phyloP scores from a whole-genome alignment of 2,888 invertebrate species.

The Sylvicola fuscatus region DNA sequence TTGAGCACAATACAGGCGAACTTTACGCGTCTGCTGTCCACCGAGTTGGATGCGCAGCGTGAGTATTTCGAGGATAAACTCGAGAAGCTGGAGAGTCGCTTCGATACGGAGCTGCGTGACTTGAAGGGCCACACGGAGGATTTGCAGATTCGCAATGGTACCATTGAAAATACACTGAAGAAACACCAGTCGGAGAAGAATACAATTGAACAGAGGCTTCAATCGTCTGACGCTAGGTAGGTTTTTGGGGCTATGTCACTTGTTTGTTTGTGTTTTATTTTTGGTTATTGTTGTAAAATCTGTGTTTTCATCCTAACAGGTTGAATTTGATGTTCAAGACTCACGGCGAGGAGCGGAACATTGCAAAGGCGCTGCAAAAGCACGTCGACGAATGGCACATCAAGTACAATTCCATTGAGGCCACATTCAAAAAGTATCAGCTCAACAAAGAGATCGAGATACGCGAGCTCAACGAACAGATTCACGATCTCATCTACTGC shows the following conservation, averaged over 20 bases:
- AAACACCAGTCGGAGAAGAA: conserved; percentile 42
- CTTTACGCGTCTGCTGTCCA: conserved; percentile 87
- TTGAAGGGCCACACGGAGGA: conserved; percentile 30
- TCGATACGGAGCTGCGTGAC: conserved; percentile 30
- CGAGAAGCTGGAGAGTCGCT: conserved; percentile 29
- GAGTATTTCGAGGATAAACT: conserved; percentile 76
- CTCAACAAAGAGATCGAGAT: conserved; percentile 47
- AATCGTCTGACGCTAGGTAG: conserved; percentile 37
- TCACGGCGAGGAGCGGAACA: conserved; percentile 63
- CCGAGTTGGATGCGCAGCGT: conserved; percentile 86
- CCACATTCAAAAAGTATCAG: conserved; percentile 29
- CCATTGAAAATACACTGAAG: conserved; percentile 29
- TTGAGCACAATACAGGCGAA: conserved; percentile 90
- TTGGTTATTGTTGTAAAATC: too few species aligned
- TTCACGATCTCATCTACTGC: conserved; percentile 93
- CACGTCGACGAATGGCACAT: conserved; percentile 57
- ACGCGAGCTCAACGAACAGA: conserved; percentile 69
- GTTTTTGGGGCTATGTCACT: too few species aligned
- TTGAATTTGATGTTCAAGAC: conserved; percentile 33
- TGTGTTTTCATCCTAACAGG: too few species aligned
- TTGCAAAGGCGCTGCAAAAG: conserved; percentile 53
- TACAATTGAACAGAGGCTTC: conserved; percentile 45
- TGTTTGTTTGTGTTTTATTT: too few species aligned
- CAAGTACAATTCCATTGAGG: conserved; percentile 34
- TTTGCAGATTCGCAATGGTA: conserved; percentile 28